A percentile compares a stretch with the other conserved stretches of the same genome.
These are phyloP conservation scores for Dendrophyllia cribrosa DNA, from an alignment of 64 coral and sea anemone genomes.

Conservation along the genomic window DNA sequence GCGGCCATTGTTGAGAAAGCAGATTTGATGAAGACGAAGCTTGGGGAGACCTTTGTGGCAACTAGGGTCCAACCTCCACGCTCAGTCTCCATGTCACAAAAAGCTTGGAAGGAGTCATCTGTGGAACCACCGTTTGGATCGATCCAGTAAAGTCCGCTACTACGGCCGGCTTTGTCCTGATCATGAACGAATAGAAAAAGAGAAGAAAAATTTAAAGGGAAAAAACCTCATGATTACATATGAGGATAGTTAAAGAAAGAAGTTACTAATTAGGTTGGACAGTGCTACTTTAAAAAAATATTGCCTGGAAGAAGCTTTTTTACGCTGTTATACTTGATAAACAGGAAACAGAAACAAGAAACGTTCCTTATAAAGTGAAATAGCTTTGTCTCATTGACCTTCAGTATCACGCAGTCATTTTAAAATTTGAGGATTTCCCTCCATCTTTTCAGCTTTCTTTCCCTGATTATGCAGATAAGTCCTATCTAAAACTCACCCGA, in stretches of 20 bases:
- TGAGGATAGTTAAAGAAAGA: too few relatives aligned
- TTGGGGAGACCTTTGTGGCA: constrained; percentile 55
- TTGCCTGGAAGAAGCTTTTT: too few relatives aligned
- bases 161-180: constrained; percentile 66
- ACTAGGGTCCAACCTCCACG: constrained; percentile 80
- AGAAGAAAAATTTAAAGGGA: too few relatives aligned
- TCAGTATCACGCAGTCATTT: too few relatives aligned
- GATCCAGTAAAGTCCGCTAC: constrained; percentile 75
- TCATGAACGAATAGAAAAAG: neutral
- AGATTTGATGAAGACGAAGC: constrained; percentile 28
- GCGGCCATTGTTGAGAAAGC: constrained; percentile 45
- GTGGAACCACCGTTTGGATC: constrained; percentile 70
- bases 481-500: constrained; percentile 22
- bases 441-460: neutral
- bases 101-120: constrained; percentile 71
- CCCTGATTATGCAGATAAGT: neutral
- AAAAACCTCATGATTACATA: too few relatives aligned
- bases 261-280: too few relatives aligned
- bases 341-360: too few relatives aligned
- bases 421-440: neutral
- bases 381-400: too few relatives aligned
- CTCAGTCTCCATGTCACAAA: constrained; percentile 80
- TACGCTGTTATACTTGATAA: too few relatives aligned
- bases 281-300: too few relatives aligned
- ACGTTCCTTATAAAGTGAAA: too few relatives aligned